A percentile compares a stretch with the other conserved stretches of the same genome.
phyloP scores from a whole-genome alignment of 1,140 invertebrate species.

The Trachymyrmex cornetzi region DNA sequence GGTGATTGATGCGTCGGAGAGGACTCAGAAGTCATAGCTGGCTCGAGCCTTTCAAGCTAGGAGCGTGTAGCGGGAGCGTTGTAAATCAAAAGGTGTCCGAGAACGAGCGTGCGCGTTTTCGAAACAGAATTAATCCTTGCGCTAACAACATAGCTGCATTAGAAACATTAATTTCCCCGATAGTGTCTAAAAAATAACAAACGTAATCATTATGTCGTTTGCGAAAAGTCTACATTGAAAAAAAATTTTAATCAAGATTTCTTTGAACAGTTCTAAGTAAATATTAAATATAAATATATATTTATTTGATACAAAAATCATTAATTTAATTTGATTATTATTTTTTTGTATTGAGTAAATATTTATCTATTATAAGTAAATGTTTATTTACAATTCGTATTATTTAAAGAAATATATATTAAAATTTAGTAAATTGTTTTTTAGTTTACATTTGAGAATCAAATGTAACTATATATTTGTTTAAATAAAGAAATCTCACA shows the following conservation, averaged over 20 bases:
- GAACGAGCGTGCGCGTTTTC: not conserved
- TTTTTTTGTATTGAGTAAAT: too few species aligned
- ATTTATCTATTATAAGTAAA: too few species aligned
- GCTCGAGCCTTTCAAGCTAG: slow-evolving; percentile 34
- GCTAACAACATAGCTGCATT: not conserved
- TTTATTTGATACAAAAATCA: too few species aligned
- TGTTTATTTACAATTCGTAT: too few species aligned
- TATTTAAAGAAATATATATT: too few species aligned
- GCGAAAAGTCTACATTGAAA: not conserved
- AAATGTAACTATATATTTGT: not conserved
- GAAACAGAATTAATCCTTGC: not conserved
- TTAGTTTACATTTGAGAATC: not conserved
- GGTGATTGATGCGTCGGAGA: slow-evolving; percentile 75
- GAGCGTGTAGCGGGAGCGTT: not conserved
- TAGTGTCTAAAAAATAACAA: not conserved
- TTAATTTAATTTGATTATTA: too few species aligned
- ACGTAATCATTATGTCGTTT: not conserved
- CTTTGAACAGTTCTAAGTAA: too few species aligned
- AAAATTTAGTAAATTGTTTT: too few species aligned
- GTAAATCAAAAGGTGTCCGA: slow-evolving; percentile 24
- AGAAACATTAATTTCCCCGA: not conserved
- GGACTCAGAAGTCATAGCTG: slow-evolving; percentile 56
- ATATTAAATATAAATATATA: too few species aligned
- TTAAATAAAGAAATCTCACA: not conserved
- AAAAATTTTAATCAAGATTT: too few species aligned